Conservation (phyloP, 2,797 vertebrate genomes). For the Scyliorhinus canicula region DNA sequence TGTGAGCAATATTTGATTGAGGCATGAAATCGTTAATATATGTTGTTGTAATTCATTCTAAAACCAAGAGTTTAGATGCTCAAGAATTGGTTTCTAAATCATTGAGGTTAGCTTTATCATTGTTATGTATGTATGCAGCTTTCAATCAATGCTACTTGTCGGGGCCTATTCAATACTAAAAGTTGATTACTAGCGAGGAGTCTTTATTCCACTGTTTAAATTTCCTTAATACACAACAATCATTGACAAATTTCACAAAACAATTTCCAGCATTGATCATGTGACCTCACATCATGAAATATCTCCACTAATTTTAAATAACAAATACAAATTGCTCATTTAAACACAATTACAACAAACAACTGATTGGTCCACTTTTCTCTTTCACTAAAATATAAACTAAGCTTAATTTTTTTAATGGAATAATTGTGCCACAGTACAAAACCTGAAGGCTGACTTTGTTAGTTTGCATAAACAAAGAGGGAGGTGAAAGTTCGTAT, state of each 20-base stretch:
- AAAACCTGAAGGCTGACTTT: neutral
- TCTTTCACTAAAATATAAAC: neutral
- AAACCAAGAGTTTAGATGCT: neutral
- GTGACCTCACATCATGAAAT: neutral
- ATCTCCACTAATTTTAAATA: neutral
- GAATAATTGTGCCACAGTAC: neutral
- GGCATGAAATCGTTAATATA: neutral
- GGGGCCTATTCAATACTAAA: neutral
- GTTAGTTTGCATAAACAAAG: neutral
- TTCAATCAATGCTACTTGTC: neutral
- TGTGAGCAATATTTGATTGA: neutral
- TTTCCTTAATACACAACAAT: neutral
- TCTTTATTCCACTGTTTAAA: neutral
- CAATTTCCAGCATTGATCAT: neutral
- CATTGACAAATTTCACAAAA: neutral
- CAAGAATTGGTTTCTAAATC: neutral
- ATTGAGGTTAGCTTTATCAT: neutral
- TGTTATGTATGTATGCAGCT: neutral
- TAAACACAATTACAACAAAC: neutral
- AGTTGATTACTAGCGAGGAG: neutral
- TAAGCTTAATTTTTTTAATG: neutral
- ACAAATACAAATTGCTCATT: neutral
- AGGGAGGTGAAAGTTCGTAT: neutral
- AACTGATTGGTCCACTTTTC: neutral
- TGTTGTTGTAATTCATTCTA: neutral